Evolutionary conservation across 2,888 invertebrate species (phyloP), one percentile per base, ranked within the genome.

Genomic region (Megaustenia siamemsis): DNA sequence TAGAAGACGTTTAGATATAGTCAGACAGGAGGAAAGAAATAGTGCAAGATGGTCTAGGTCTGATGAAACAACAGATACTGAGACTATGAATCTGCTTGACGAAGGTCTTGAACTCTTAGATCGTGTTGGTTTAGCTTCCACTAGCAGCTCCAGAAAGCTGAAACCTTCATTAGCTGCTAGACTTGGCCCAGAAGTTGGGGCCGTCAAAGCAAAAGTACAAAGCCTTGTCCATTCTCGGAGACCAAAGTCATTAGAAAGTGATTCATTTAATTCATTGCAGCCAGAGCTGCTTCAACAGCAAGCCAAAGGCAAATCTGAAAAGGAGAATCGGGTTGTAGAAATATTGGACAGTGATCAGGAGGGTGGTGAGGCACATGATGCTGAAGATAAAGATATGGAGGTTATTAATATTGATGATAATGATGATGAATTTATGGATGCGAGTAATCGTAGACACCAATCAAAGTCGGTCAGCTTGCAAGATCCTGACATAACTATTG

Each of bases 361-460:
- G 73, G 91, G 90, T 53, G 92, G 90, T 68, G 91, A 91, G 76
- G 90, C 90, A 77, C 89, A 89, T 35, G 91, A 89, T 38, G 89
- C 89, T 24, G 82, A 83, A 56, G 82, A 69, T n/a, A 82, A 81
- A 66, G 69, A 56, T 0, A 83, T 88, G 38, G 84, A 84, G 84
- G 77, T 85, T 18, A 85, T 85, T 38, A 60, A 81, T 18, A 85
- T 85, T 56, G 85, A 85, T 81, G 83, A 84, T 28, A 49, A 75
- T 60, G 85, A 85, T 69, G 85, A 85, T 80, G 82, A 63, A 35
- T 24, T 82, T 32, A 8, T 53, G 4, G 60, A 83, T 32, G 35
- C 32, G 35, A n/a, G 4, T 18, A 78, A 32, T 12, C 69, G 28
- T 8, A 78, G 45, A 38, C 66, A 66, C 28, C 45, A 45, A 68